Evolutionary conservation across 1,140 invertebrate genomes (phyloP), one percentile per base, ranked within the genome.

Genomic region (Leguminivora glycinivorella): DNA sequence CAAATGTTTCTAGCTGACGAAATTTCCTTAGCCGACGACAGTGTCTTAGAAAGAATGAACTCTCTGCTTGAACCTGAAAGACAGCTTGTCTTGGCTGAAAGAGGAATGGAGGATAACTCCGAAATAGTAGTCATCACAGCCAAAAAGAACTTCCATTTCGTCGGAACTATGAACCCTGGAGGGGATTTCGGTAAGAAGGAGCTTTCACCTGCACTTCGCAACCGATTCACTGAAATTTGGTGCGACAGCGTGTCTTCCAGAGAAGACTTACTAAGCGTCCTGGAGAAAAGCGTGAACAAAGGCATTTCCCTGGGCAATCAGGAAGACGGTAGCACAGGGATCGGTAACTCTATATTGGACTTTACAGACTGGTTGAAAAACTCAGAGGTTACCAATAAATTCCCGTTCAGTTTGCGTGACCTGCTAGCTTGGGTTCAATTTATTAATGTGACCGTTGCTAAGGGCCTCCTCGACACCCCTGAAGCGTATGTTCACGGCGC

Each of bases 171-270:
- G 99, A 99, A 99, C 93, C 99, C 99, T 22, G 98, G 98, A 17
- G 99, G 99, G 9, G 99, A 99, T 93, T 99, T 97, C 92, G 99
- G 99, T 0, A 99, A 99, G 86, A 99, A 99, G 92, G 99, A 99
- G 93, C 92, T 99, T 9, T 99, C 99, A 0, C 98, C 98, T 9
- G 99, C 99, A 0, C 89, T 99, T 3, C 94, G 99, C 69, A 99
- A 99, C 93, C 94, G 99, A 68, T 99, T 99, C 79, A 99, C 99
- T 0, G 99, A 99, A 93, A 98, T 99, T 82, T 99, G 99, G 99
- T 99, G 98, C 81, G 96, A 97, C 29, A 93, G 93, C 73, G 95
- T 95, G 29, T 93, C 92, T 10, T 89, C 94, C 25, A 86, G 92
- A 60, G 89, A 94, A 12, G 98, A 99, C 91, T 92, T 99, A 19